Evolutionary conservation across 2,888 invertebrate species (phyloP).

Genomic region (Punctoribates punctum): DNA sequence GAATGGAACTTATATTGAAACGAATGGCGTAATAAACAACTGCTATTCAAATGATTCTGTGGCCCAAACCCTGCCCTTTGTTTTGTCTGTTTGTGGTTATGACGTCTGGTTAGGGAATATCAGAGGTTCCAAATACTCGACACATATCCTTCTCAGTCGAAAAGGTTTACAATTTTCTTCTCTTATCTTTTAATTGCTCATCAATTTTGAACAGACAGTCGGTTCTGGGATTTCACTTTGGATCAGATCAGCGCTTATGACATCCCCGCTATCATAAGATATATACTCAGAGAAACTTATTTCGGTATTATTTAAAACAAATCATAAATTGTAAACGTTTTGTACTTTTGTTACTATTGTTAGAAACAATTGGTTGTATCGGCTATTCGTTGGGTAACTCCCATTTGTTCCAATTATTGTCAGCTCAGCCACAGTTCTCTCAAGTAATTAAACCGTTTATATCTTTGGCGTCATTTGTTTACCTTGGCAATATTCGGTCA

Average conservation of each 20-base stretch:
- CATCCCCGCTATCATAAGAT: not conserved
- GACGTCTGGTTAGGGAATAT: slow-evolving; percentile 59
- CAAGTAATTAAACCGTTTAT: slow-evolving; percentile 43
- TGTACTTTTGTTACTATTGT: not conserved
- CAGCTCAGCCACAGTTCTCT: slow-evolving; percentile 50
- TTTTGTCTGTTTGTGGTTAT: slow-evolving; percentile 50
- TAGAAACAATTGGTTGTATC: slow-evolving; percentile 53
- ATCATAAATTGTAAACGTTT: not conserved
- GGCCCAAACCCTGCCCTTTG: slow-evolving; percentile 46
- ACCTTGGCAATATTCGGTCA: slow-evolving; percentile 27
- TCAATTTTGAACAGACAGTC: slow-evolving; percentile 43
- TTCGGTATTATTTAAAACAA: not conserved
- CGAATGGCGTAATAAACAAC: not conserved
- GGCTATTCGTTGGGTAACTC: slow-evolving; percentile 58
- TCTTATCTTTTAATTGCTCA: too few species aligned
- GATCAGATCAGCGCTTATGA: slow-evolving; percentile 50
- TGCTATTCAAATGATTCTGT: not conserved
- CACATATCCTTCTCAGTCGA: slow-evolving; percentile 49
- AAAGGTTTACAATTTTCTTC: too few species aligned
- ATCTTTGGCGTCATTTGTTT: slow-evolving; percentile 35
- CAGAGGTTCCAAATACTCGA: slow-evolving; percentile 56
- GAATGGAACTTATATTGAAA: slow-evolving; percentile 5
- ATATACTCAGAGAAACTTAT: not conserved
- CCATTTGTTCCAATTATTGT: slow-evolving; percentile 53
- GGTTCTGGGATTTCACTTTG: slow-evolving; percentile 57